These are phyloP conservation scores for Norana najaformis DNA, from an alignment of 2,888 invertebrate genomes.

Conservation along the genomic window DNA sequence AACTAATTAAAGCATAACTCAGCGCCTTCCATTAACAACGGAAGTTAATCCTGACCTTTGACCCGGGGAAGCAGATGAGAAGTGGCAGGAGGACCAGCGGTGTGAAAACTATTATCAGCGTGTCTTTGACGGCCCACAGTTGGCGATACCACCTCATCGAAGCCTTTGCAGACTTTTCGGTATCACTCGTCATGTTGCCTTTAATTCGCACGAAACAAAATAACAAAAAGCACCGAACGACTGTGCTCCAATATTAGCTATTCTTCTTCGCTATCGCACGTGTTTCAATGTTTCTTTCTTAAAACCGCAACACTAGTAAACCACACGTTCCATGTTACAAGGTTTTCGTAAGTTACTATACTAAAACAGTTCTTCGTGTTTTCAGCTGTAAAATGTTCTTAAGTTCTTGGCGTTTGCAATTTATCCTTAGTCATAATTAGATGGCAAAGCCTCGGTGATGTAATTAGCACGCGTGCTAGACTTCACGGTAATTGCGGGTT, in stretches of 20 bases:
- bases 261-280: background rate
- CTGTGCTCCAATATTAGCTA: background rate
- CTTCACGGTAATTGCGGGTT: background rate
- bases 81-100: constrained; percentile 35
- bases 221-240: background rate
- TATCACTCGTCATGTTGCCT: background rate
- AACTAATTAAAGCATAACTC: background rate
- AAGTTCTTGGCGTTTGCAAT: background rate
- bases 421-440: background rate
- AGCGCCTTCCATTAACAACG: background rate
- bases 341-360: background rate
- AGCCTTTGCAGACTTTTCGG: background rate
- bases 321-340: background rate
- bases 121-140: constrained; percentile 37
- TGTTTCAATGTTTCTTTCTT: background rate
- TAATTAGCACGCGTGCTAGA: background rate
- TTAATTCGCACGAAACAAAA: background rate
- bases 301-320: background rate
- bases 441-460: background rate
- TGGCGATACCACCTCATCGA: constrained; percentile 30
- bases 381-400: background rate
- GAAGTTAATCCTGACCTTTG: constrained; percentile 8
- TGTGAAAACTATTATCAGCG: constrained; percentile 34
- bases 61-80: constrained; percentile 31
- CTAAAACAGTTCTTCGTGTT: background rate